Base-by-base conservation (phyloP, 2,113 vertebrate species). In the Limnothrissa miodon region DNA sequence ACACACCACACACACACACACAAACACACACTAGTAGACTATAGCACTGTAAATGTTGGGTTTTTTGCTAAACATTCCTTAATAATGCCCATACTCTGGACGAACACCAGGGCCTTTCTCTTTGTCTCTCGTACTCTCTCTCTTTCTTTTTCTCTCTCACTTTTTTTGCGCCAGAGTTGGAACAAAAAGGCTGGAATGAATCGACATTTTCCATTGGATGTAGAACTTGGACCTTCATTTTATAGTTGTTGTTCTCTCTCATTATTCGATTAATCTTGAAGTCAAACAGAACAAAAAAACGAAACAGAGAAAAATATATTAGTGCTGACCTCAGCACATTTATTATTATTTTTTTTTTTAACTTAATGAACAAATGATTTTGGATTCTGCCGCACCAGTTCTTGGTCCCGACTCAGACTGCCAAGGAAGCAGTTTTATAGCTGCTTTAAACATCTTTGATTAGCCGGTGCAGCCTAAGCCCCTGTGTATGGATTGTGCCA, bases 171-270 rank as follows among this genome's bases (percentile, higher is more conserved):
- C 78, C 84, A 84, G 25, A 91, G 87, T 81, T 93, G 91, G 90
- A 93, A 90, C 87, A 81, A 81, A 86, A 89, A 78, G 82, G 86
- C 91, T 93, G 93, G 93, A 93, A 91, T 85, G 89, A 90, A 89
- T 89, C 84, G 56, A 91, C 85, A 92, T 94, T 94, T 94, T 94
- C 93, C 93, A 85, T 89, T 94, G 91, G 92, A 93, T 85, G 84
- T 80, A 92, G 89, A 90, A 90, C 88, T 92, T 93, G 93, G 93
- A 92, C 90, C 84, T 83, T 87, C 42, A 29, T 93, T 94, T 94
- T 93, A 94, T 92, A 86, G 92, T 82, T 90, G 88, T 93, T 92
- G 90, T 93, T 93, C 86, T 90, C 90, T 89, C 90, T 90, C 88
- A 91, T 92, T 93, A 92, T 92, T 89, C 85, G 86, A 92, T 93